phyloP scores from a whole-genome alignment of 2,797 vertebrate genomes.

The Loriculus beryllinus region DNA sequence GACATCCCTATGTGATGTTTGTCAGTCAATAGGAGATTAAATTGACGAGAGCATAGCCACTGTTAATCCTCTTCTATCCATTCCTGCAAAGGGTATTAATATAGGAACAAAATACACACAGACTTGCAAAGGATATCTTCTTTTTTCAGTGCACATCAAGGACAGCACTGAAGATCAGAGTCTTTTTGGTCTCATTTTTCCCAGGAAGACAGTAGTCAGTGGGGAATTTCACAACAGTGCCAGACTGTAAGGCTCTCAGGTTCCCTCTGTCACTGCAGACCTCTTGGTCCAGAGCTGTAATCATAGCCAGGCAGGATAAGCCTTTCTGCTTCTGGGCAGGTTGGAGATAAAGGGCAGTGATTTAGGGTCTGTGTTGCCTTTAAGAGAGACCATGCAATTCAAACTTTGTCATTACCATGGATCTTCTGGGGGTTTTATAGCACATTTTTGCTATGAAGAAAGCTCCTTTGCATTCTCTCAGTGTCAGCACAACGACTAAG shows the following conservation, averaged over 20 bases:
- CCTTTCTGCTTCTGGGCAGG: neutral
- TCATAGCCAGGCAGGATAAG: rapidly evolving
- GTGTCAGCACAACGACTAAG: neutral
- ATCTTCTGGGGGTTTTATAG: neutral
- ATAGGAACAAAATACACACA: neutral
- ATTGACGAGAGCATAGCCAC: slow-evolving; percentile 46
- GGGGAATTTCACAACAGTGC: neutral
- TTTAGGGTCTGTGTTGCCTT: neutral
- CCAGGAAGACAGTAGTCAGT: neutral
- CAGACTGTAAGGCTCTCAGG: neutral
- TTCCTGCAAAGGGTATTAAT: slow-evolving; percentile 49
- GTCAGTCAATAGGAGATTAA: slow-evolving; percentile 74
- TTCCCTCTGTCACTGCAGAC: neutral
- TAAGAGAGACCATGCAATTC: neutral
- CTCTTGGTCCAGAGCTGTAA: neutral
- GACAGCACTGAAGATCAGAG: neutral
- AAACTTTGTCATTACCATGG: neutral
- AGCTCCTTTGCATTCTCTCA: neutral
- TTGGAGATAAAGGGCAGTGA: neutral
- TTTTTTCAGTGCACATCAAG: neutral
- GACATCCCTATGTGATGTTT: slow-evolving; percentile 50
- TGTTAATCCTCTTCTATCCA: slow-evolving; percentile 57
- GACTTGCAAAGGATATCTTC: neutral
- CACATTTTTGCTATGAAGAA: neutral
- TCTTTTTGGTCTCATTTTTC: neutral